A percentile compares a stretch with the other conserved stretches of the same genome.
These are phyloP conservation scores for Megastigmus dorsalis DNA, from an alignment of 2,888 invertebrate species.

Conservation along the genomic window DNA sequence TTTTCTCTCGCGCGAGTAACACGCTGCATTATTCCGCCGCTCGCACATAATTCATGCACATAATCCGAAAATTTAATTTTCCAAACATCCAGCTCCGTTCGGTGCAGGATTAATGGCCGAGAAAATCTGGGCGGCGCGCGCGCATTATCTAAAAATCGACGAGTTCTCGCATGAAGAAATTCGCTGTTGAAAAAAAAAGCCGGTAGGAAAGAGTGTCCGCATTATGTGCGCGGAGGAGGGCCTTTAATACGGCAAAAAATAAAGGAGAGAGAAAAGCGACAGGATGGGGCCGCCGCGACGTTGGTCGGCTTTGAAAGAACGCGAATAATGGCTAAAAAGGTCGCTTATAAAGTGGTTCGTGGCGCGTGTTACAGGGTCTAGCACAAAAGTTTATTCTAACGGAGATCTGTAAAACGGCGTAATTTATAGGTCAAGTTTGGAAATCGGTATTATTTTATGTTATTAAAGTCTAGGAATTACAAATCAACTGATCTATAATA, in stretches of 20 bases:
- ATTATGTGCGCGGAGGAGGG: background rate
- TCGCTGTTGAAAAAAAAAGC: background rate
- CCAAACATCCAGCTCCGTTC: constrained; percentile 1
- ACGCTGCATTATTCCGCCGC: too few relatives aligned
- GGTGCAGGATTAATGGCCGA: constrained; percentile 30
- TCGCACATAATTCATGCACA: constrained; percentile 20
- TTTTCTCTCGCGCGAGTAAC: too few relatives aligned
- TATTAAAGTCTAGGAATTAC: too few relatives aligned
- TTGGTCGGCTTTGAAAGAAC: background rate
- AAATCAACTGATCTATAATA: too few relatives aligned
- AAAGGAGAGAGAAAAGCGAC: background rate
- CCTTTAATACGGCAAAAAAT: background rate
- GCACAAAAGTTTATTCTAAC: too few relatives aligned
- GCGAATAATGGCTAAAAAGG: constrained; percentile 13
- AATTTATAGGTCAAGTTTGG: too few relatives aligned
- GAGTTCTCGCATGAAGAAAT: background rate
- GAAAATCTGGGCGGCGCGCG: constrained; percentile 14
- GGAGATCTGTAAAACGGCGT: too few relatives aligned
- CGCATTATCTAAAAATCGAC: constrained; percentile 21
- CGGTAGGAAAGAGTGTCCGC: background rate
- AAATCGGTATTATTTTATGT: too few relatives aligned
- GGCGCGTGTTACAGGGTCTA: too few relatives aligned
- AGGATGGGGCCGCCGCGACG: too few relatives aligned
- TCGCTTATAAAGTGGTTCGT: background rate
- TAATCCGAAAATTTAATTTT: constrained; percentile 37